Conservation (phyloP, 2,888 invertebrate genomes). For the Drosophila aldrichi region DNA sequence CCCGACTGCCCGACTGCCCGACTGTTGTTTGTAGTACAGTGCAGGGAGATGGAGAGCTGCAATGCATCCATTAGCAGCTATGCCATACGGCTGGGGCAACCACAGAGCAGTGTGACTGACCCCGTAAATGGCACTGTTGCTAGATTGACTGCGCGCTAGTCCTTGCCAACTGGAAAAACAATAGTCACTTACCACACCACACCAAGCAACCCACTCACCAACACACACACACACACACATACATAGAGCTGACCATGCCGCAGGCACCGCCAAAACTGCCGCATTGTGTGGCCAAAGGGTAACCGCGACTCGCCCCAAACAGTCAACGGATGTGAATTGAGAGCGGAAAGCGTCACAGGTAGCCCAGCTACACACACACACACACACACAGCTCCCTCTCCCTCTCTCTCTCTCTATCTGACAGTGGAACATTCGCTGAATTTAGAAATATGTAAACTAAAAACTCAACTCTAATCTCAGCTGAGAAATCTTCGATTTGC, state of each 20-base stretch:
- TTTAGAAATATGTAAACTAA: no score
- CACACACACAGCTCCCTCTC: not conserved
- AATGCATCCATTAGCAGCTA: conserved; percentile 62
- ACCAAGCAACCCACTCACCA: not conserved
- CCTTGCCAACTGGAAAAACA: conserved; percentile 33
- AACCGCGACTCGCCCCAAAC: conserved; percentile 49
- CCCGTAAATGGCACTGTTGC: conserved; percentile 21
- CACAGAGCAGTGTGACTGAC: conserved; percentile 63
- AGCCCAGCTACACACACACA: conserved; percentile 11
- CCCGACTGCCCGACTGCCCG: conserved; percentile 7
- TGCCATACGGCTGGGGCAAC: conserved; percentile 40
- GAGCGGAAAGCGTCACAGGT: conserved; percentile 70
- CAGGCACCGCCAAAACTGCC: conserved; percentile 44
- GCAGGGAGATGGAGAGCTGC: conserved; percentile 7
- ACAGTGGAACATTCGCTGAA: conserved; percentile 32
- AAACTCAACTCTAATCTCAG: no score
- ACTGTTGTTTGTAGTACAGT: conserved; percentile 30
- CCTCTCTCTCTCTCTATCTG: not conserved
- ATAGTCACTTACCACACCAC: conserved; percentile 17
- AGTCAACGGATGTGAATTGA: conserved; percentile 66
- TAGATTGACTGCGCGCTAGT: conserved; percentile 31
- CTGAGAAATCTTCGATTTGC: not conserved
- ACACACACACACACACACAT: not conserved
- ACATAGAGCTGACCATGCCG: conserved; percentile 27
- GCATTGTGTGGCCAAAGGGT: conserved; percentile 68